Evolutionary conservation across 2,888 invertebrate genomes (phyloP).

Genomic region (Hypolimnas misippus): DNA sequence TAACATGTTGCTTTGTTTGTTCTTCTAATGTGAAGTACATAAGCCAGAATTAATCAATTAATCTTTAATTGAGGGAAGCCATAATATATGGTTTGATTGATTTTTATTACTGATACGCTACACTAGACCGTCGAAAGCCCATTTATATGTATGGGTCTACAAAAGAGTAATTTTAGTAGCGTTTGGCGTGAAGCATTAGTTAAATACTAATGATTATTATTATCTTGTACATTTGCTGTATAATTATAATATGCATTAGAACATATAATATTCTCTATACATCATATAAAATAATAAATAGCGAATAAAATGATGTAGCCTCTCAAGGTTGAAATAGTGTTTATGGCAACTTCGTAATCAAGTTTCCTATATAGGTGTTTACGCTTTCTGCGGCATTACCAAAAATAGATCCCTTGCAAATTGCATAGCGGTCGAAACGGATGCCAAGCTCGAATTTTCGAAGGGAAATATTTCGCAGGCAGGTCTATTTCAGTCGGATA

Average conservation of each 20-base stretch:
- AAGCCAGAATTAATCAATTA: conserved; percentile 1
- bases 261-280: neutral
- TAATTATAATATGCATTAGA: no score
- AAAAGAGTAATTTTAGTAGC: neutral
- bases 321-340: neutral
- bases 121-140: neutral
- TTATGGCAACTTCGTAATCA: neutral
- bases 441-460: conserved; percentile 32
- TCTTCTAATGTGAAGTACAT: neutral
- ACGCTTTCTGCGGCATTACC: conserved; percentile 2
- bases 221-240: neutral
- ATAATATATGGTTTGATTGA: conserved; percentile 3
- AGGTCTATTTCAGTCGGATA: conserved; percentile 54
- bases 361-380: conserved; percentile 7
- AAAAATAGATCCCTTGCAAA: conserved; percentile 29
- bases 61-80: conserved; percentile 6
- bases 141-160: neutral
- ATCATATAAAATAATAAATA: neutral
- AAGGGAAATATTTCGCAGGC: conserved; percentile 27
- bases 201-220: neutral
- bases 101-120: neutral
- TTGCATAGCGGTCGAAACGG: conserved; percentile 28
- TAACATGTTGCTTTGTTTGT: no score
- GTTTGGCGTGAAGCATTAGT: no score
- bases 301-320: neutral